Evolutionary conservation across 1,140 invertebrate genomes (phyloP), one percentile per base, ranked within the genome.

Genomic region (Hyposmocoma kahamanoa): DNA sequence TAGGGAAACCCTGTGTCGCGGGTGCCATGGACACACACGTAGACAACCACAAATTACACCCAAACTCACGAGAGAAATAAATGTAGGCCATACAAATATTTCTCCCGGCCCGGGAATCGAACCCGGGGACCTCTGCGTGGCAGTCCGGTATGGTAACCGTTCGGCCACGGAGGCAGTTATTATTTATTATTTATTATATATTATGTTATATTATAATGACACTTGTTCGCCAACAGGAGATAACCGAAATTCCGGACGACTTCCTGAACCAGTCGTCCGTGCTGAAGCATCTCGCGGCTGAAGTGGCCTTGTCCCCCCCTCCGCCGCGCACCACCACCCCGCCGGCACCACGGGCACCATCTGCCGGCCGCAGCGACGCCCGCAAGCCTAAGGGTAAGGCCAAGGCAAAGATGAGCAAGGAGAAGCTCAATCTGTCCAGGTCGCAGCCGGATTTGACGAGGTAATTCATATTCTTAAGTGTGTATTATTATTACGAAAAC

Each of bases 221-320:
- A n/a, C n/a, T n/a, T n/a, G n/a, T 34, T 34, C 13, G 4, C 32
- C 8, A 9, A 42, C 89, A 93, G 81, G 93, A 95, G 86, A 92
- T 95, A 56, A 94, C 92, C 1, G 94, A 94, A 72, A 95, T 95
- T 67, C 93, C 94, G 13, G 92, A 94, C 68, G 94, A 95, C 84
- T 95, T 94, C 72, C 86, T 96, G 1, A 94, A 90, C 76, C 93
- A 96, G 61, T 94, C 93, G 11, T 88, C 92, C 69, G 93, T 96
- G n/a, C 75, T 96, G 54, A 96, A 96, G 82, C 94, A 96, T 83
- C 86, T 96, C 44, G 93, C 94, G 1, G 94, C 94, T 81, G 93
- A 95, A 81, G 92, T 94, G 5, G 93, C 88, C 3, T 86, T 87
- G 56, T 87, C 87, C 32, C 86, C 88, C 1, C 70, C 85, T 3